Evolutionary conservation across 2,888 invertebrate genomes (phyloP).

Genomic region (Drepanosiphum platanoidis): DNA sequence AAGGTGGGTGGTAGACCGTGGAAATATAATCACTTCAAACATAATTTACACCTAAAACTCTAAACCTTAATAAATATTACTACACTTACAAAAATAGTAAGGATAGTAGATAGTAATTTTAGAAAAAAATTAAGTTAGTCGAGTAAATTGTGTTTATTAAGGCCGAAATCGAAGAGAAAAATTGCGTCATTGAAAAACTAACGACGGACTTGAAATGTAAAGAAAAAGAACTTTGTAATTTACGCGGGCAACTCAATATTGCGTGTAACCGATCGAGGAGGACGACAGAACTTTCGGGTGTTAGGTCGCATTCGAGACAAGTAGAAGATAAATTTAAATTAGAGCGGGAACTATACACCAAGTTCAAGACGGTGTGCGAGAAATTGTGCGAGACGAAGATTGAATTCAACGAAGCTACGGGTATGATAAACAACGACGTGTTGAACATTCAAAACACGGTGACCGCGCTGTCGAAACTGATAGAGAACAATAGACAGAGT

Average conservation of each 20-base stretch:
- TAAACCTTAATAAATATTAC: too few relatives aligned
- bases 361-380: background rate
- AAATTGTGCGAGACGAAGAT: background rate
- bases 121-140: too few relatives aligned
- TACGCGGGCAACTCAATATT: background rate
- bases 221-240: background rate
- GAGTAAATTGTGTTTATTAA: background rate
- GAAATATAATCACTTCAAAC: too few relatives aligned
- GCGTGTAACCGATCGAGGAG: background rate
- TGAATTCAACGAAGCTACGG: background rate
- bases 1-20: too few relatives aligned
- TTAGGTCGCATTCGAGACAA: background rate
- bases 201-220: background rate
- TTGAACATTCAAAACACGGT: background rate
- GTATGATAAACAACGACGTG: background rate
- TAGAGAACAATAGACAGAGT: background rate
- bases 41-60: too few relatives aligned
- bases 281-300: background rate
- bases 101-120: too few relatives aligned
- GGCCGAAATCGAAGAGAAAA: background rate
- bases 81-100: too few relatives aligned
- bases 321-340: background rate
- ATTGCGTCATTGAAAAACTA: background rate
- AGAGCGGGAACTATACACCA: background rate
- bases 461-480: background rate